Evolutionary conservation across 2,797 vertebrate species (phyloP), one percentile per base, ranked within the genome.

Genomic region (Novumbra hubbsi): DNA sequence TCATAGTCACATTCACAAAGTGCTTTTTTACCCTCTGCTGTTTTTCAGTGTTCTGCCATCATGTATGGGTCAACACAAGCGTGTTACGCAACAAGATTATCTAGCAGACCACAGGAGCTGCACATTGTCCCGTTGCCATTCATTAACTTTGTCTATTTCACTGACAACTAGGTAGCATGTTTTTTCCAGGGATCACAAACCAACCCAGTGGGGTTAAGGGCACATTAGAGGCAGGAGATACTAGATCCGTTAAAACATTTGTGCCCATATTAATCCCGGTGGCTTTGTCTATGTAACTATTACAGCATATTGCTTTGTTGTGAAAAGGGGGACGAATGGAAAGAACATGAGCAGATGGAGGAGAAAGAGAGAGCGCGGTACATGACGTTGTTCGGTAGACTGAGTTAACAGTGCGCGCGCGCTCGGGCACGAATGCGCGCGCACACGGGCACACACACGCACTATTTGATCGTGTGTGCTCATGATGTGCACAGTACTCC

Each of bases 1-100:
- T 4, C 64, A 74, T 82, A 84, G 80, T 79, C 21, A 78, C 19
- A 67, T 81, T 68, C 0, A n/a, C 80, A 84, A 78, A 88, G 79
- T 79, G 79, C 84, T 86, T 81, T 63, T 19, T 82, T 81, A 27
- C 82, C 72, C 1, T 24, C 7, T 34, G n/a, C 49, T 52, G 48
- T 55, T 34, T 30, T 55, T 50, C 19, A 21, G 19, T 55, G 28
- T 32, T 17, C 63, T 65, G 30, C 49, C 28, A 32, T 57, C 27
- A 19, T 27, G 32, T 28, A 19, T 30, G 21, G 48, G 14, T 12
- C 28, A 12, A 80, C 75, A 83, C 64, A 21, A 72, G 50, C 63
- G 67, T 65, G 70, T 90, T 91, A 90, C 74, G 76, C 84, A 91
- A 90, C 71, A 79, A 84, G 83, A 89, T 90, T 76, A 90, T 88